These are phyloP conservation scores for Dendrolimus houi DNA, from an alignment of 2,888 invertebrate species.

Conservation along the genomic window DNA sequence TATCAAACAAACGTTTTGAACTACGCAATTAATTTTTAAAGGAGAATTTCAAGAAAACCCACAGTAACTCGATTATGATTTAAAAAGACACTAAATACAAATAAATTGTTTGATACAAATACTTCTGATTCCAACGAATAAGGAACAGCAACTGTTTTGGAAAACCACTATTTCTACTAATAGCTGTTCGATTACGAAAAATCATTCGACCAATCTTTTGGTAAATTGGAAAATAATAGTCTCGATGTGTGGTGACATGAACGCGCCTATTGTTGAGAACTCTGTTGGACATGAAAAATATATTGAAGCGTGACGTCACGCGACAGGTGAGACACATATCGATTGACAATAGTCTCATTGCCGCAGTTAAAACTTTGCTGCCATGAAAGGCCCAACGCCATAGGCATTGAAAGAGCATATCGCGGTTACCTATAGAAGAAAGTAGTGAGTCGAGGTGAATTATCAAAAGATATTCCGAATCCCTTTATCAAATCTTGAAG, in stretches of 20 bases:
- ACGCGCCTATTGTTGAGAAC: constrained; percentile 32
- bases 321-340: constrained; percentile 10
- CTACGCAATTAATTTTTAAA: too few relatives aligned
- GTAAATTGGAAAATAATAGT: constrained; percentile 54
- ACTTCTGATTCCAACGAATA: not conserved
- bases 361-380: too few relatives aligned
- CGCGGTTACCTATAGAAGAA: too few relatives aligned
- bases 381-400: too few relatives aligned
- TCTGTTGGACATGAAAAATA: constrained; percentile 40
- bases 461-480: too few relatives aligned
- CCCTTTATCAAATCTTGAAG: too few relatives aligned
- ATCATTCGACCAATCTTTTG: constrained; percentile 31
- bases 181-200: constrained; percentile 30
- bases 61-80: too few relatives aligned
- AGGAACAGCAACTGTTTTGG: not conserved
- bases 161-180: not conserved
- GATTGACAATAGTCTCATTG: constrained; percentile 22
- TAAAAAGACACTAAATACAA: not conserved
- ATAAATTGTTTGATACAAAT: too few relatives aligned
- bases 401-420: too few relatives aligned
- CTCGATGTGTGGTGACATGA: constrained; percentile 30
- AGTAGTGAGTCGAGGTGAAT: too few relatives aligned
- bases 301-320: constrained; percentile 44
- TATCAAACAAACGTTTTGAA: too few relatives aligned
- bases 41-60: too few relatives aligned